Evolutionary conservation across 2,113 vertebrate genomes (phyloP).

Genomic region (Rhinolophus sinicus): DNA sequence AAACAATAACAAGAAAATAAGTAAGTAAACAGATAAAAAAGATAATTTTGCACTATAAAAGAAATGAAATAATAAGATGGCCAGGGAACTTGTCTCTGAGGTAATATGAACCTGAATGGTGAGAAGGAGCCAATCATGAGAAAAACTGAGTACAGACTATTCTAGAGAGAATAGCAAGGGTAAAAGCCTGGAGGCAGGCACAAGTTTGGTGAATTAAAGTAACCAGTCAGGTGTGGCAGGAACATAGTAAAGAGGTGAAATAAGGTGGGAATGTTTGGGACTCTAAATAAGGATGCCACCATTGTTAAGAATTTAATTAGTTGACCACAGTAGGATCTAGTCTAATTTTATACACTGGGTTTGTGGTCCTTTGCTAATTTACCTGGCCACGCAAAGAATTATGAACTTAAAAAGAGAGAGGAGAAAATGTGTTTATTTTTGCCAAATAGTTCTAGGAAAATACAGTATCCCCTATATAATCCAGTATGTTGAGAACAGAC

Average conservation of each 20-base stretch:
- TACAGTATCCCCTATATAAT: conserved; percentile 39
- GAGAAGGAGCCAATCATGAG: neutral
- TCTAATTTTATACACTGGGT: neutral
- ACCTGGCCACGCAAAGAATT: neutral
- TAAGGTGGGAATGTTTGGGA: neutral
- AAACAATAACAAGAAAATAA: neutral
- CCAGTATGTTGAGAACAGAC: conserved; percentile 35
- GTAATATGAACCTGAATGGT: neutral
- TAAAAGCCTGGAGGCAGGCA: neutral
- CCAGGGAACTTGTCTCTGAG: neutral
- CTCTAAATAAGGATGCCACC: neutral
- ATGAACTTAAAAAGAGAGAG: neutral
- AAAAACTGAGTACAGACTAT: neutral
- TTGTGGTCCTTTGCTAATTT: conserved; percentile 30
- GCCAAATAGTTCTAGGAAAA: conserved; percentile 43
- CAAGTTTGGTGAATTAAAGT: neutral
- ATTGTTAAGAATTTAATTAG: conserved; percentile 6
- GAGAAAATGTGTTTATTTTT: conserved; percentile 60
- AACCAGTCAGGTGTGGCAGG: neutral
- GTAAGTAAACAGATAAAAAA: neutral
- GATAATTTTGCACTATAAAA: neutral
- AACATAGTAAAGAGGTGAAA: neutral
- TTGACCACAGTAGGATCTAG: neutral
- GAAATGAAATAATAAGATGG: neutral
- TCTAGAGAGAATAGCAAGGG: neutral